A percentile compares a stretch with the other conserved stretches of the same genome.
These are phyloP conservation scores for Drosophila seclusa DNA, from an alignment of 2,888 invertebrate genomes.

Conservation along the genomic window DNA sequence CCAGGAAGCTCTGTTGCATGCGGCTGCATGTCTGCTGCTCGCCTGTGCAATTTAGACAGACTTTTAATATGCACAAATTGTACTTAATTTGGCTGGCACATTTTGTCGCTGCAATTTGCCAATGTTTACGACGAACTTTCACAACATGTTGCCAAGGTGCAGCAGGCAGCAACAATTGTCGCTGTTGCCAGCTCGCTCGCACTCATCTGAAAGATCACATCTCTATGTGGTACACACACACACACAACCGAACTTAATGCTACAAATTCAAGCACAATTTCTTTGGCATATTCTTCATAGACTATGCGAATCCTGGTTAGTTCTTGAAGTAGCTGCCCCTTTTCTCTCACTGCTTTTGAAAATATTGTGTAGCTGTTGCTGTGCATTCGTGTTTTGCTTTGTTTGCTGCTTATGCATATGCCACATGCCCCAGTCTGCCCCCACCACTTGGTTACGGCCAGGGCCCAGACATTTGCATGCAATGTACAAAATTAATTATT, in stretches of 20 bases:
- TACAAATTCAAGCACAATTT: not conserved
- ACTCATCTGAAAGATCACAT: not conserved
- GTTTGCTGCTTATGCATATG: conserved; percentile 73
- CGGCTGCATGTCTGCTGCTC: conserved; percentile 38
- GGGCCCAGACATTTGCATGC: conserved; percentile 79
- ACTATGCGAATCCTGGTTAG: not conserved
- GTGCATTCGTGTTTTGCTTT: conserved; percentile 46
- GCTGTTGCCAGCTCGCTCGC: conserved; percentile 2
- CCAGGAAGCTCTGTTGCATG: conserved; percentile 71
- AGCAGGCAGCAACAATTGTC: conserved; percentile 44
- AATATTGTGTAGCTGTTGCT: conserved; percentile 31
- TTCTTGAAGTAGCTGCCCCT: not conserved
- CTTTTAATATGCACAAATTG: conserved; percentile 79
- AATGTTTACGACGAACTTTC: conserved; percentile 60
- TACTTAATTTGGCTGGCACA: conserved; percentile 76
- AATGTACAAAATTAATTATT: conserved; percentile 83
- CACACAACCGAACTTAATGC: not conserved
- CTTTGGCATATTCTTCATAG: not conserved
- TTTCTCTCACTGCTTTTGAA: conserved; percentile 15
- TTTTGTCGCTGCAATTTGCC: conserved; percentile 77
- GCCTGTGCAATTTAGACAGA: conserved; percentile 71
- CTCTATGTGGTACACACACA: not conserved
- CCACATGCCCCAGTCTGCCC: conserved; percentile 49
- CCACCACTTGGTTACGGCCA: conserved; percentile 25
- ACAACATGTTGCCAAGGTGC: conserved; percentile 69